A percentile compares a stretch with the other conserved stretches of the same genome.
Conservation (phyloP, 2,797 vertebrate genomes). For the Pogonophryne albipinna region DNA sequence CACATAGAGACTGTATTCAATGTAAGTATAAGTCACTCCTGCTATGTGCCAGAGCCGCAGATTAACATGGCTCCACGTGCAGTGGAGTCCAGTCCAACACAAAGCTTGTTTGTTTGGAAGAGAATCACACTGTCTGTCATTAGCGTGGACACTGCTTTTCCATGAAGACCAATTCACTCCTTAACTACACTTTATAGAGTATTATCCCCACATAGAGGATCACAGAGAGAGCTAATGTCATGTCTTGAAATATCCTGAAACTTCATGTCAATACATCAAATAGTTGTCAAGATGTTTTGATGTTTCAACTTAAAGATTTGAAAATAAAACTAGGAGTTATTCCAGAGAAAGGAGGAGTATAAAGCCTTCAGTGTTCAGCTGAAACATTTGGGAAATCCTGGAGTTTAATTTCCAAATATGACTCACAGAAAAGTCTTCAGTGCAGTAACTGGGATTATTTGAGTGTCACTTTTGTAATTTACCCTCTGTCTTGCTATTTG, state of each 20-base stretch:
- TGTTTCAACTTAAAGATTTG: too few species aligned
- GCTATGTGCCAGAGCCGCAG: conserved; percentile 59
- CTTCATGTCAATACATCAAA: neutral
- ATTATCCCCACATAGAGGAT: conserved; percentile 18
- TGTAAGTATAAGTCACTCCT: conserved; percentile 61
- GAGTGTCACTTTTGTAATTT: neutral
- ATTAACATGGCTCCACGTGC: conserved; percentile 59
- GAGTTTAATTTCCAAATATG: conserved; percentile 11
- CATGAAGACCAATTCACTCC: conserved; percentile 25
- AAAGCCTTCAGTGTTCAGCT: neutral
- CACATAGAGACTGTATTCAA: conserved; percentile 78
- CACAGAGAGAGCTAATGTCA: conserved; percentile 30
- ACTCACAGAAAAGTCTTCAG: conserved; percentile 16
- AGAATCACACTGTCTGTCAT: conserved; percentile 42
- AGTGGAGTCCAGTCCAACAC: conserved; percentile 55
- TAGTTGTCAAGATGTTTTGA: neutral
- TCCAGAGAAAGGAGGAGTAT: neutral
- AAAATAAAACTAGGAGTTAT: neutral
- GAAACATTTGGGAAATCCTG: conserved; percentile 4
- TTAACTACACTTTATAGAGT: conserved; percentile 5
- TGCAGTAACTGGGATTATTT: neutral
- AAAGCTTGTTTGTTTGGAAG: conserved; percentile 59
- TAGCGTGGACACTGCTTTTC: conserved; percentile 27
- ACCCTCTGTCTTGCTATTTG: neutral
- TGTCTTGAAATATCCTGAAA: conserved; percentile 42